Evolutionary conservation across 2,888 invertebrate species (phyloP).

Genomic region (Scaptomyza reducta): DNA sequence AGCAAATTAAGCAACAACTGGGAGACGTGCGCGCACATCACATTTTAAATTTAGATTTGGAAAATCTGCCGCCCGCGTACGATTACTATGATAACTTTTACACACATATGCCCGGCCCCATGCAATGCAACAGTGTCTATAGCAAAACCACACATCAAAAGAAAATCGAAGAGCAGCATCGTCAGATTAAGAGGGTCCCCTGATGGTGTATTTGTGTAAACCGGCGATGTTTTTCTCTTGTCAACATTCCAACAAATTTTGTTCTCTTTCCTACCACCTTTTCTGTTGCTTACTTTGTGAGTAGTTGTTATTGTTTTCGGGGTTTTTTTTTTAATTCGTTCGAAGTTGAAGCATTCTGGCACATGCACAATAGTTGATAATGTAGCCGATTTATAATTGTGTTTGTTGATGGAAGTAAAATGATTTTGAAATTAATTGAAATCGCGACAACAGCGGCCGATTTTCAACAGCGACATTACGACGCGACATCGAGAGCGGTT

Average conservation of each 20-base stretch:
- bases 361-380: conserved; percentile 44
- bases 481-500: conserved; percentile 46
- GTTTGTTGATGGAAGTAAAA: conserved; percentile 45
- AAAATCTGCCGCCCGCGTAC: conserved; percentile 42
- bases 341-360: conserved; percentile 41
- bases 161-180: conserved; percentile 19
- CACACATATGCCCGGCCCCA: conserved; percentile 31
- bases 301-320: conserved; percentile 15
- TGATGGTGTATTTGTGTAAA: conserved; percentile 8
- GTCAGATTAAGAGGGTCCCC: conserved; percentile 21
- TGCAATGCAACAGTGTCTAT: conserved; percentile 56
- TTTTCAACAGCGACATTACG: conserved; percentile 42
- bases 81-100: conserved; percentile 59
- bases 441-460: conserved; percentile 56
- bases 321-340: conserved; percentile 17
- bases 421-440: conserved; percentile 70
- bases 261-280: conserved; percentile 46
- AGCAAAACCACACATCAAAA: conserved; percentile 17
- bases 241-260: conserved; percentile 65
- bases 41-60: conserved; percentile 65
- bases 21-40: conserved; percentile 40
- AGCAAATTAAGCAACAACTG: conserved; percentile 16
- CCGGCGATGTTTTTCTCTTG: conserved; percentile 49
- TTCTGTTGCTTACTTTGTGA: conserved; percentile 40
- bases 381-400: conserved; percentile 34